These are phyloP conservation scores for Lepus europaeus DNA, from an alignment of 2,113 vertebrate species.

Conservation along the genomic window DNA sequence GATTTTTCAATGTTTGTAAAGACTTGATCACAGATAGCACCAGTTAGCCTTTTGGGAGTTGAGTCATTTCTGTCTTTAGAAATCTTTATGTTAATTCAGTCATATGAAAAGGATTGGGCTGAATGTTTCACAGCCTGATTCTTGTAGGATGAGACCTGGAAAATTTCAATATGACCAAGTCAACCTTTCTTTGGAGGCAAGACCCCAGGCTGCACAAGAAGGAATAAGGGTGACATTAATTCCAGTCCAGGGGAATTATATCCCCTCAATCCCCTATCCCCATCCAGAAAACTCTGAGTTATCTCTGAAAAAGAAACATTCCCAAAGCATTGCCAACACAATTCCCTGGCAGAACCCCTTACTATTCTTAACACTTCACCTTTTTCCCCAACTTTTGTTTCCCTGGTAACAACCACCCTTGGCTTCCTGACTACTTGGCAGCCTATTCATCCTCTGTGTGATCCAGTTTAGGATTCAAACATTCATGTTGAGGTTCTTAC, in stretches of 20 bases:
- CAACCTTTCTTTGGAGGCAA: neutral
- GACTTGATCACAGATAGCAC: neutral
- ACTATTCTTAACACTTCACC: neutral
- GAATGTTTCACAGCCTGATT: neutral
- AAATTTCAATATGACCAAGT: neutral
- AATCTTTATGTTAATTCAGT: neutral
- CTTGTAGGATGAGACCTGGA: neutral
- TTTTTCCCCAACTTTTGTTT: slow-evolving; percentile 38
- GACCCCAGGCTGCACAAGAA: neutral
- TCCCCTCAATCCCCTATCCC: neutral
- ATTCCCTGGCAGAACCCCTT: neutral
- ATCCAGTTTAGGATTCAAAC: slow-evolving; percentile 53
- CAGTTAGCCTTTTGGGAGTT: neutral
- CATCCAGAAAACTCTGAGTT: neutral
- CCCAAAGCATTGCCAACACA: neutral
- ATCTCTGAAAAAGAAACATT: neutral
- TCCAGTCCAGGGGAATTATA: too few relatives aligned
- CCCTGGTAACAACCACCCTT: slow-evolving; percentile 47
- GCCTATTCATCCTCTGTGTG: slow-evolving; percentile 9
- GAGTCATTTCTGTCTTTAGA: neutral
- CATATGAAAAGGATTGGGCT: neutral
- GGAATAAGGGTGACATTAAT: neutral
- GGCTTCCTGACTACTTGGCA: neutral
- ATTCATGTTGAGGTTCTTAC: neutral
- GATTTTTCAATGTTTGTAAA: slow-evolving; percentile 43